These are phyloP conservation scores for Rhyacophila evoluta DNA, from an alignment of 2,888 invertebrate species.

Conservation along the genomic window DNA sequence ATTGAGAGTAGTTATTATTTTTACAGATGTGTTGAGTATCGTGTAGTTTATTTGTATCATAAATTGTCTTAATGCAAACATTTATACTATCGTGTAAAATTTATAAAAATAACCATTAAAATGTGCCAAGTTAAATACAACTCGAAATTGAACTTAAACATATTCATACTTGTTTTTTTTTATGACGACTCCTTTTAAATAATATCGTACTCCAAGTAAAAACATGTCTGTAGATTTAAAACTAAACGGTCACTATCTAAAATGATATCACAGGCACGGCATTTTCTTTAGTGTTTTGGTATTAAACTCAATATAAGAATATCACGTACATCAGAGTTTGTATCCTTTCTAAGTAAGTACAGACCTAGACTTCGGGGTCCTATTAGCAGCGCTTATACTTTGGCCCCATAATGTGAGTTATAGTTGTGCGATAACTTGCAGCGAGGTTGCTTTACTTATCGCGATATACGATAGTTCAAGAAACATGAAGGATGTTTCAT, in stretches of 20 bases:
- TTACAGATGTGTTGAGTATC: too few species aligned
- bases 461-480: background rate
- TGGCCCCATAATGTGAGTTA: constrained; percentile 35
- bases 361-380: constrained; percentile 30
- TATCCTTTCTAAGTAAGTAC: background rate
- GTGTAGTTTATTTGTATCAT: too few species aligned
- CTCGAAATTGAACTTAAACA: too few species aligned
- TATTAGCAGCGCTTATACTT: constrained; percentile 37
- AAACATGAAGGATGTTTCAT: too few species aligned
- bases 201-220: too few species aligned
- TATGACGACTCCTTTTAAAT: too few species aligned
- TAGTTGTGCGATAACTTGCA: constrained; percentile 26
- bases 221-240: background rate
- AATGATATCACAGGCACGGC: background rate
- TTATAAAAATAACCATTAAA: too few species aligned
- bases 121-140: too few species aligned
- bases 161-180: too few species aligned
- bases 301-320: constrained; percentile 6
- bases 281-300: background rate
- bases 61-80: too few species aligned
- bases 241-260: background rate
- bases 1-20: too few species aligned
- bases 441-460: constrained; percentile 4
- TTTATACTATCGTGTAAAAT: too few species aligned
- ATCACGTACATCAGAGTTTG: constrained; percentile 24